A percentile compares a stretch with the other conserved stretches of the same genome.
These are phyloP conservation scores for Microcebus tavaratra DNA, from an alignment of 2,113 vertebrate species.

Conservation along the genomic window DNA sequence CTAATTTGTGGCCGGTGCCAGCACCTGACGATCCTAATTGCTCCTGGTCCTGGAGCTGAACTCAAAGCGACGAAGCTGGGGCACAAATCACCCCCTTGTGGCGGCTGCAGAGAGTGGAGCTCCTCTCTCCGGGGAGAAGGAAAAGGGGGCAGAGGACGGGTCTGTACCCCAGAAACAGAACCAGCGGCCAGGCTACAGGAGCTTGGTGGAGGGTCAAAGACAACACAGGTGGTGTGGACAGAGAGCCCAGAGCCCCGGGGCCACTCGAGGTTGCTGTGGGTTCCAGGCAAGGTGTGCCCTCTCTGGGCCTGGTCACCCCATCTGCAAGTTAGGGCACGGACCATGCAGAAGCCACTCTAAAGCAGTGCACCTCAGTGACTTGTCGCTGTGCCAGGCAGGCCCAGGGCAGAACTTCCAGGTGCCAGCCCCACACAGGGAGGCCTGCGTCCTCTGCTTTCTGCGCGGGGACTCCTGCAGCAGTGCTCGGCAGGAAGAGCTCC, in stretches of 20 bases:
- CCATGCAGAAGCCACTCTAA: background rate
- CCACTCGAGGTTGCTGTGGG: rapidly evolving
- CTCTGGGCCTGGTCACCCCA: background rate
- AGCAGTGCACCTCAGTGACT: background rate
- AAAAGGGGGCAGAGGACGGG: rapidly evolving
- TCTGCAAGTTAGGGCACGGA: background rate
- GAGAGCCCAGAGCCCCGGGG: background rate
- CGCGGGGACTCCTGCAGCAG: rapidly evolving
- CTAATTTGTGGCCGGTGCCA: background rate
- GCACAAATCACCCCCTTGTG: background rate
- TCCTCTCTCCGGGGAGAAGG: background rate
- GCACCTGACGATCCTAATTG: background rate
- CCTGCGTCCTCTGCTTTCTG: background rate
- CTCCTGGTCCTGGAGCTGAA: background rate
- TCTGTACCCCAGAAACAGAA: background rate
- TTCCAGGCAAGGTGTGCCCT: background rate
- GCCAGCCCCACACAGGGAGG: background rate
- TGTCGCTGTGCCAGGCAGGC: background rate
- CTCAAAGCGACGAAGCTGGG: background rate
- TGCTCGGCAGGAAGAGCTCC: background rate
- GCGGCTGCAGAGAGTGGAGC: background rate
- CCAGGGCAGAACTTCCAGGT: background rate
- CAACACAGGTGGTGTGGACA: background rate
- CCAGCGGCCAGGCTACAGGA: background rate
- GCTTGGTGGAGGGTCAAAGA: background rate